These are phyloP conservation scores for Tachyglossus aculeatus DNA, from an alignment of 2,797 vertebrate species.

Conservation along the genomic window DNA sequence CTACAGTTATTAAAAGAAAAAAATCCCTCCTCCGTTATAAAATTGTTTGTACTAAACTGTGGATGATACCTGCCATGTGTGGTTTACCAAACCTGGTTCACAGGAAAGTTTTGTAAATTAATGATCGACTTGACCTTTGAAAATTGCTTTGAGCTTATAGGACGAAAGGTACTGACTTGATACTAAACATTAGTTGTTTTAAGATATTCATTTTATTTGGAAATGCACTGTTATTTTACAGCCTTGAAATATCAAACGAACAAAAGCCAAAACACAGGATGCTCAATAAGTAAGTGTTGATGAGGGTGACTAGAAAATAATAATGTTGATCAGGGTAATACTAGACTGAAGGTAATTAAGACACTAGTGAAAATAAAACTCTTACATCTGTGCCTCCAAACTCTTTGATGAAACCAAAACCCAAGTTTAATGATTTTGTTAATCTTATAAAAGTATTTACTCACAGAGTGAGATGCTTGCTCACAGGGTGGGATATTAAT, in stretches of 20 bases:
- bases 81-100: no score
- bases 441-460: constrained; percentile 11
- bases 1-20: no score
- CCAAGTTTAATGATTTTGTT: constrained; percentile 5
- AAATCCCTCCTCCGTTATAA: no score
- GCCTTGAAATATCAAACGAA: no score
- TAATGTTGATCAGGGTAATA: constrained; percentile 8
- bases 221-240: no score
- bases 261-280: no score
- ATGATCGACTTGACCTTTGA: background rate
- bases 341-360: background rate
- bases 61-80: no score
- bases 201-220: no score
- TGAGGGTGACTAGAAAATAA: background rate
- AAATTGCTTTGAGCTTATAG: constrained; percentile 19
- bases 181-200: no score
- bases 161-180: no score
- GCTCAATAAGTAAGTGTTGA: constrained; percentile 7
- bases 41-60: no score
- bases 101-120: background rate
- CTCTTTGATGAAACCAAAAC: constrained; percentile 1
- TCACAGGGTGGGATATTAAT: background rate
- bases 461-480: background rate
- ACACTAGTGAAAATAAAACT: background rate
- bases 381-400: constrained; percentile 4